Percentiles rank a stretch among this genome's conserved stretches.
These are phyloP conservation scores for Rynchops niger DNA, from an alignment of 2,113 vertebrate genomes.

Conservation along the genomic window DNA sequence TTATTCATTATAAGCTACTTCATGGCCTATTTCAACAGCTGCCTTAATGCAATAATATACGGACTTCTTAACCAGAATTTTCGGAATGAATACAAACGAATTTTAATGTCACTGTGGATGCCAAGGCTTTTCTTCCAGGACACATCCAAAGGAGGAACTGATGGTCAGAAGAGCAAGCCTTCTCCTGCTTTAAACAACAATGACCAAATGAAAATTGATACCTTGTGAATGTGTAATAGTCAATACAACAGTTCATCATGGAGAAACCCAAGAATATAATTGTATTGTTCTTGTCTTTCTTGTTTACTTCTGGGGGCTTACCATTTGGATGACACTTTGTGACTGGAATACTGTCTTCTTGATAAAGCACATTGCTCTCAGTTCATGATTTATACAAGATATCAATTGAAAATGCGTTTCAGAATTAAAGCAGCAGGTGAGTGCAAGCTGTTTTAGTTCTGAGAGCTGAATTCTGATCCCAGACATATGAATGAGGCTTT, in stretches of 20 bases:
- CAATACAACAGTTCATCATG: background rate
- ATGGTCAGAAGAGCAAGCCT: slow-evolving; percentile 81
- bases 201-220: slow-evolving; percentile 71
- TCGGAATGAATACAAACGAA: slow-evolving; percentile 87
- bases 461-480: background rate
- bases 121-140: slow-evolving; percentile 83
- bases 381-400: background rate
- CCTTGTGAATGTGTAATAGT: slow-evolving; percentile 37
- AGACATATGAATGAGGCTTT: background rate
- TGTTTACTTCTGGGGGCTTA: background rate
- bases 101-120: slow-evolving; percentile 84
- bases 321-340: background rate
- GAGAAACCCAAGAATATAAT: background rate
- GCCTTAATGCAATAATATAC: slow-evolving; percentile 90
- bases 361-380: slow-evolving; percentile 12
- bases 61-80: slow-evolving; percentile 94
- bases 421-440: background rate
- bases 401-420: background rate
- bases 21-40: slow-evolving; percentile 95
- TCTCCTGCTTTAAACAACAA: slow-evolving; percentile 82
- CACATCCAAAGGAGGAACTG: slow-evolving; percentile 78
- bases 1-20: slow-evolving; percentile 91
- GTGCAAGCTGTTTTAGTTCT: background rate
- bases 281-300: background rate
- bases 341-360: background rate